Evolutionary conservation across 2,888 invertebrate genomes (phyloP).

Genomic region (Camponotus fellah): DNA sequence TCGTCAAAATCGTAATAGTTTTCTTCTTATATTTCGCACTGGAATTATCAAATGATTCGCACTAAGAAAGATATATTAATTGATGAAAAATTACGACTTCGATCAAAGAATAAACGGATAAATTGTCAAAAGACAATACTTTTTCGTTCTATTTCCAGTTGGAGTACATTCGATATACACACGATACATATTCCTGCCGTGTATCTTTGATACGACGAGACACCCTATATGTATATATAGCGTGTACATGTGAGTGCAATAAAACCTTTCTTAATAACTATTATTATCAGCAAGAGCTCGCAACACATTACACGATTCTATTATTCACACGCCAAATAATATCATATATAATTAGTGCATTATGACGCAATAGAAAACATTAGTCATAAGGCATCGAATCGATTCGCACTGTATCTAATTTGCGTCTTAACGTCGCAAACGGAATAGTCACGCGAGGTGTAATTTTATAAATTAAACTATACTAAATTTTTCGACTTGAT

Average conservation of each 20-base stretch:
- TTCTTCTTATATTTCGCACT: neutral
- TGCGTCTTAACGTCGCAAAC: constrained; percentile 54
- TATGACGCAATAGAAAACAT: constrained; percentile 73
- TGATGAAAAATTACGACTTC: constrained; percentile 1
- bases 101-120: constrained; percentile 17
- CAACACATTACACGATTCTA: constrained; percentile 76
- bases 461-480: neutral
- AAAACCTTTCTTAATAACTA: constrained; percentile 62
- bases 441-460: constrained; percentile 11
- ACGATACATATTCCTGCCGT: constrained; percentile 16
- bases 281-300: constrained; percentile 70
- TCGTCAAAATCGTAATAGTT: neutral
- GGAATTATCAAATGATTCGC: constrained; percentile 23
- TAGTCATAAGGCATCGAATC: constrained; percentile 75
- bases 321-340: constrained; percentile 76
- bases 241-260: constrained; percentile 46
- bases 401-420: constrained; percentile 63
- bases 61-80: constrained; percentile 22
- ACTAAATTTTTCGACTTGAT: neutral
- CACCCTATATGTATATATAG: neutral
- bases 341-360: constrained; percentile 69
- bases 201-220: neutral
- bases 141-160: constrained; percentile 12
- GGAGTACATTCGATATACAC: constrained; percentile 36
- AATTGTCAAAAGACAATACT: constrained; percentile 19